These are phyloP conservation scores for Hypena proboscidalis DNA, from an alignment of 2,888 invertebrate genomes.

Conservation along the genomic window DNA sequence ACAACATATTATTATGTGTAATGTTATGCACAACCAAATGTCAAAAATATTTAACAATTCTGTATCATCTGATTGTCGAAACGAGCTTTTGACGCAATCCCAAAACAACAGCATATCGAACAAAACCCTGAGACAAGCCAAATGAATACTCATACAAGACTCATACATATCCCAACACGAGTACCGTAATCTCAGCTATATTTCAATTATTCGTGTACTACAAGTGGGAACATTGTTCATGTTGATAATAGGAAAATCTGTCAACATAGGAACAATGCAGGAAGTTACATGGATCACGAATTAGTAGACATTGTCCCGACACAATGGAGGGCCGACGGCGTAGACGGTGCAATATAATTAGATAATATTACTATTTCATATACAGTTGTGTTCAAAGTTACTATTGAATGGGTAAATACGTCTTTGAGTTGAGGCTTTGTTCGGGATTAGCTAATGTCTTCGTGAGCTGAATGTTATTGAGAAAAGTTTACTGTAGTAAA, in stretches of 20 bases:
- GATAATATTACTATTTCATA: conserved; percentile 54
- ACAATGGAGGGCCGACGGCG: conserved; percentile 60
- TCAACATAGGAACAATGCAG: conserved; percentile 81
- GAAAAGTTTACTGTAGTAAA: too few relatives aligned
- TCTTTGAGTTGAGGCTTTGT: too few relatives aligned
- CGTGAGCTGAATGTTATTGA: too few relatives aligned
- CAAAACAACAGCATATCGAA: too few relatives aligned
- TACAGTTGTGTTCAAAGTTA: conserved; percentile 2
- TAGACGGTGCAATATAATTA: conserved; percentile 66
- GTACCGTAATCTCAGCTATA: conserved; percentile 26
- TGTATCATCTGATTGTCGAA: too few relatives aligned
- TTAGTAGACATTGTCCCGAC: conserved; percentile 79
- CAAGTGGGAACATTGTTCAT: conserved; percentile 66
- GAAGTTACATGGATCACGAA: conserved; percentile 83
- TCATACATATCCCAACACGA: conserved; percentile 5
- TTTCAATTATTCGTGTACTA: conserved; percentile 54
- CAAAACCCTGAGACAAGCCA: conserved; percentile 1
- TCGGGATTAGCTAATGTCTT: too few relatives aligned
- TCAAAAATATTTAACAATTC: too few relatives aligned
- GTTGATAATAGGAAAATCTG: conserved; percentile 82
- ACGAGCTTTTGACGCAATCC: too few relatives aligned
- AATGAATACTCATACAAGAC: too few relatives aligned
- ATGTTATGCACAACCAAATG: too few relatives aligned
- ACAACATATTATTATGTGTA: too few relatives aligned
- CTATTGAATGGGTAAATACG: neutral